Evolutionary conservation across 2,797 vertebrate genomes (phyloP).

Genomic region (Mus minutoides): DNA sequence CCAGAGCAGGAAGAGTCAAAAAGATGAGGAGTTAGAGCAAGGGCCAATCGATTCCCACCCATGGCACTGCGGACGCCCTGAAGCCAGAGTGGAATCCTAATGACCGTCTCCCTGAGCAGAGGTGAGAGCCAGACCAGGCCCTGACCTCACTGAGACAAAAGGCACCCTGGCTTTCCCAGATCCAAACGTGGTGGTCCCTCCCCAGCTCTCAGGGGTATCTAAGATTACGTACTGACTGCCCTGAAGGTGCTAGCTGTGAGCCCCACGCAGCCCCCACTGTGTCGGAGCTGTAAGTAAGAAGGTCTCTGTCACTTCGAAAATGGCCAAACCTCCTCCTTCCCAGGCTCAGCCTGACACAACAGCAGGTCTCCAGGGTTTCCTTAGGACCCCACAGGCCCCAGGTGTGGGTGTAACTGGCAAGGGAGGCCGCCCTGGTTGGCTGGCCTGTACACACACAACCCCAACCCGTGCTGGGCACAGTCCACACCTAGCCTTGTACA

Average conservation of each 20-base stretch:
- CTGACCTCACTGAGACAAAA: conserved; percentile 55
- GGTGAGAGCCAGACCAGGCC: conserved; percentile 14
- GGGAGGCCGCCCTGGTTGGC: not conserved
- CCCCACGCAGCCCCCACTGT: conserved; percentile 44
- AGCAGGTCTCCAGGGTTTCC: not conserved
- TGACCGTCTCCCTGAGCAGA: conserved; percentile 56
- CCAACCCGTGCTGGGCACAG: not conserved
- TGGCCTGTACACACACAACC: not conserved
- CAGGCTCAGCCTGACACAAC: not conserved
- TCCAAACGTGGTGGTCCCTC: conserved; percentile 59
- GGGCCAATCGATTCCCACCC: conserved; percentile 43
- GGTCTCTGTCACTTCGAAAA: conserved; percentile 7
- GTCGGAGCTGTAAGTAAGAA: conserved; percentile 73
- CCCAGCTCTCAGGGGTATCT: conserved; percentile 66
- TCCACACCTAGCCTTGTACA: not conserved
- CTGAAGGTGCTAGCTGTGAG: conserved; percentile 53
- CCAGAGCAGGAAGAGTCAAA: not conserved
- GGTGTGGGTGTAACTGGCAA: not conserved
- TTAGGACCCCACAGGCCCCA: not conserved
- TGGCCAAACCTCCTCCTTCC: conserved; percentile 18
- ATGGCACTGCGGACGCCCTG: not conserved
- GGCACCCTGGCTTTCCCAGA: conserved; percentile 64
- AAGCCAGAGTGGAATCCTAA: conserved; percentile 39
- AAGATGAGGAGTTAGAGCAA: not conserved
- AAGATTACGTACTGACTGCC: conserved; percentile 77